Percentiles rank a stretch among this genome's conserved stretches.
Evolutionary conservation across 64 coral and sea anemone genomes (phyloP).

Genomic region (Stichodactyla helianthus): DNA sequence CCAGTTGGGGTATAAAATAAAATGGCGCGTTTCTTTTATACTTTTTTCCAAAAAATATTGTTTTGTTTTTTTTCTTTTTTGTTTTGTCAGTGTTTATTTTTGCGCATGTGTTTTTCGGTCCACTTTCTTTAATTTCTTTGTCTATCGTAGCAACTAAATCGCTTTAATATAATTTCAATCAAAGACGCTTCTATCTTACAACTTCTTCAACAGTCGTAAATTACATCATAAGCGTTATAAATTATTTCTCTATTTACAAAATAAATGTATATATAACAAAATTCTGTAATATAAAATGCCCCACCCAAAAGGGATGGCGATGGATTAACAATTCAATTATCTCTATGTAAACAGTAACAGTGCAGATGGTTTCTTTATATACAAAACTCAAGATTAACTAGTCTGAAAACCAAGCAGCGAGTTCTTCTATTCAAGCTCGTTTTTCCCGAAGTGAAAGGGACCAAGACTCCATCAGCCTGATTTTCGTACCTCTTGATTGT

Average conservation of each 20-base stretch:
- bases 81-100: too few relatives aligned
- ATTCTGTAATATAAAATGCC: not conserved
- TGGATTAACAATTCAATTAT: not conserved
- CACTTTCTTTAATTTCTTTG: not conserved
- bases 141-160: not conserved
- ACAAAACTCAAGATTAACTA: not conserved
- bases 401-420: not conserved
- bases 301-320: not conserved
- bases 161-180: not conserved
- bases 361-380: not conserved
- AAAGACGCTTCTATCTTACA: not conserved
- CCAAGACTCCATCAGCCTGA: too few relatives aligned
- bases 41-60: too few relatives aligned
- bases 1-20: too few relatives aligned
- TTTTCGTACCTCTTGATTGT: too few relatives aligned
- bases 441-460: too few relatives aligned
- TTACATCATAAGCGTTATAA: constrained; percentile 10
- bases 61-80: too few relatives aligned
- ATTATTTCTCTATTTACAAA: constrained; percentile 3
- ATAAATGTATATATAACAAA: not conserved
- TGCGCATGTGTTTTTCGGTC: too few relatives aligned
- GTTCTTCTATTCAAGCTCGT: not conserved
- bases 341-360: not conserved
- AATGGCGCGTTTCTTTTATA: too few relatives aligned
- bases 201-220: not conserved